These are phyloP conservation scores for Danio aesculapii DNA, from an alignment of 2,797 vertebrate genomes.

Conservation along the genomic window DNA sequence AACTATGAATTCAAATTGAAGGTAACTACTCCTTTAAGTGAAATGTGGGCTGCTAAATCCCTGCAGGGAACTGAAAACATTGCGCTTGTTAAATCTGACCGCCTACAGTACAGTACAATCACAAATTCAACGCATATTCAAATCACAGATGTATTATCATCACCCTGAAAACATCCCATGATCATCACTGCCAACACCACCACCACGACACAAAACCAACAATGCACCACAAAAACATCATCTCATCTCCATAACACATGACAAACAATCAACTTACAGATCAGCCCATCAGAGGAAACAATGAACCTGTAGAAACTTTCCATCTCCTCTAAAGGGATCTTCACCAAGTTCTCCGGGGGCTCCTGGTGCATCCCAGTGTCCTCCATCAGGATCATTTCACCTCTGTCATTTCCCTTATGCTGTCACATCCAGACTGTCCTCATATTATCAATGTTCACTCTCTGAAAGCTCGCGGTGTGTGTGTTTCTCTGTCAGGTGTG, in stretches of 20 bases:
- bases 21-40: background rate
- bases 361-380: constrained; percentile 62
- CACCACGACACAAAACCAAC: background rate
- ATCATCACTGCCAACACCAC: background rate
- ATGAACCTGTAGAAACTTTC: constrained; percentile 78
- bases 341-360: constrained; percentile 67
- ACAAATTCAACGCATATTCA: background rate
- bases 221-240: background rate
- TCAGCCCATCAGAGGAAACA: constrained; percentile 75
- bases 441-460: constrained; percentile 52
- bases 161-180: background rate
- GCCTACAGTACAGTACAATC: background rate
- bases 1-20: background rate
- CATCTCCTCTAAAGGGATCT: constrained; percentile 79
- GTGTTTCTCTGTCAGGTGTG: constrained; percentile 60
- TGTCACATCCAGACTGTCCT: constrained; percentile 44
- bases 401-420: constrained; percentile 31
- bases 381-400: constrained; percentile 48
- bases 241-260: background rate
- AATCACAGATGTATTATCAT: background rate
- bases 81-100: background rate
- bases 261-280: constrained; percentile 72
- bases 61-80: background rate
- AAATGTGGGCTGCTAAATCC: background rate
- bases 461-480: constrained; percentile 9